These are phyloP conservation scores for Drosophila serrata DNA, from an alignment of 1,140 invertebrate species.

Conservation along the genomic window DNA sequence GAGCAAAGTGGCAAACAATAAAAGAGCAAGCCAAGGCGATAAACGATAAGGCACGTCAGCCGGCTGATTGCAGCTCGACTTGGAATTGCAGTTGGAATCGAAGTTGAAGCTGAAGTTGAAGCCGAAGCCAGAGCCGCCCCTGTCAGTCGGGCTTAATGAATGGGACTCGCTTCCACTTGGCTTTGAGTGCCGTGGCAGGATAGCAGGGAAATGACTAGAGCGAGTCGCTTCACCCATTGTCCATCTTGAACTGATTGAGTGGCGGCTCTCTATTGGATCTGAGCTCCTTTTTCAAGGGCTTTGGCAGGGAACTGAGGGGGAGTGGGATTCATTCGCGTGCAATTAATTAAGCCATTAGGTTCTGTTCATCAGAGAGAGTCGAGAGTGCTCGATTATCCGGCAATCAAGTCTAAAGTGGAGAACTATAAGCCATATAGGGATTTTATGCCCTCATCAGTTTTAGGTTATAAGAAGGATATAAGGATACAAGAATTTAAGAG, in stretches of 20 bases:
- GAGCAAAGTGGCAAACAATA: slow-evolving; percentile 77
- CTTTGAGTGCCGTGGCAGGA: slow-evolving; percentile 33
- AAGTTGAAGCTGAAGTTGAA: slow-evolving; percentile 20
- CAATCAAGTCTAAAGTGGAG: not conserved
- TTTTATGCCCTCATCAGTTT: not conserved
- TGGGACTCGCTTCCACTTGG: slow-evolving; percentile 40
- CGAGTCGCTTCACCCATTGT: slow-evolving; percentile 19
- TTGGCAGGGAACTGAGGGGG: not conserved
- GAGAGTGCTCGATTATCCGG: not conserved
- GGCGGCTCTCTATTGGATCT: slow-evolving; percentile 33
- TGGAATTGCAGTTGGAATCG: slow-evolving; percentile 29
- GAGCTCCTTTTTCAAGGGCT: slow-evolving; percentile 8
- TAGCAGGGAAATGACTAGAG: slow-evolving; percentile 40
- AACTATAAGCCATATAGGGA: not conserved
- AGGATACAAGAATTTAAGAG: too few relatives aligned
- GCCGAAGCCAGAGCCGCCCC: slow-evolving; percentile 5
- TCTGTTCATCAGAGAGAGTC: slow-evolving; percentile 15
- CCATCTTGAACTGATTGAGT: slow-evolving; percentile 49
- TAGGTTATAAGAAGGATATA: too few relatives aligned
- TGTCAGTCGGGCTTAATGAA: slow-evolving; percentile 39
- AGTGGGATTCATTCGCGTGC: slow-evolving; percentile 25
- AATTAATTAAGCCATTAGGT: slow-evolving; percentile 52
- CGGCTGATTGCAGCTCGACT: slow-evolving; percentile 44
- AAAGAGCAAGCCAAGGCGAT: slow-evolving; percentile 70
- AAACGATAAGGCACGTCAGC: slow-evolving; percentile 76